These are phyloP conservation scores for Myxocyprinus asiaticus DNA, from an alignment of 2,113 vertebrate species.

Conservation along the genomic window DNA sequence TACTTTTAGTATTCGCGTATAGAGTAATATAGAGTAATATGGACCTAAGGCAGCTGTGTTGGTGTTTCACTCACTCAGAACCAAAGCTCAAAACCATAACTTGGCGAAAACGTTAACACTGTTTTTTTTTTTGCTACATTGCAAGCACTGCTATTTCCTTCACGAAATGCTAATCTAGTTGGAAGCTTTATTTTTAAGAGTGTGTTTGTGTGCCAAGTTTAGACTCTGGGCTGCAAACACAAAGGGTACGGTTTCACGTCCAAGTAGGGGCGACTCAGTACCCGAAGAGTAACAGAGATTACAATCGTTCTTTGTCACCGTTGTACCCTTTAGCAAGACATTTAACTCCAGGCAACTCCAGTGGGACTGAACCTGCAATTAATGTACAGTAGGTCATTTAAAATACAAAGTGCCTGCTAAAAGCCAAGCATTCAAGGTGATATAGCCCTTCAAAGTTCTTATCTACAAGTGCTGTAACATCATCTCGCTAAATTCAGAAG, in stretches of 20 bases:
- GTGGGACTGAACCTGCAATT: slow-evolving; percentile 27
- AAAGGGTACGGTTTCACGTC: slow-evolving; percentile 27
- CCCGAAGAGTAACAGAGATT: background rate
- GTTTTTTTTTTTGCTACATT: no score
- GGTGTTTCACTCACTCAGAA: no score
- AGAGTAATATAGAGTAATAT: no score
- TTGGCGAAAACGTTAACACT: no score
- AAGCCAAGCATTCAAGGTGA: slow-evolving; percentile 20
- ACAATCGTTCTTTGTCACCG: slow-evolving; percentile 35
- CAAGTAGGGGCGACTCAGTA: slow-evolving; percentile 22
- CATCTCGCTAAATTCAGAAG: slow-evolving; percentile 28
- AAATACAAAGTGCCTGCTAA: slow-evolving; percentile 32
- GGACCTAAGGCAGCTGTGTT: no score
- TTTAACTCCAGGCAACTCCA: slow-evolving; percentile 37
- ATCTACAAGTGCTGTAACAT: slow-evolving; percentile 33
- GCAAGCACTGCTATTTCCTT: no score
- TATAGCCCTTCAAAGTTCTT: slow-evolving; percentile 6
- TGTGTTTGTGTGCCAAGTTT: slow-evolving; percentile 20
- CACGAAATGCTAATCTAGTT: no score
- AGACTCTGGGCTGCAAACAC: slow-evolving; percentile 26
- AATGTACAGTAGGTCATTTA: slow-evolving; percentile 38
- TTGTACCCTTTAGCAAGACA: slow-evolving; percentile 25
- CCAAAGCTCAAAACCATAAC: no score
- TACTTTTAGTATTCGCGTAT: no score
- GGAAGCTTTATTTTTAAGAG: slow-evolving; percentile 10